Evolutionary conservation across 2,113 vertebrate species (phyloP).

Genomic region (Monarcha castaneiventris): DNA sequence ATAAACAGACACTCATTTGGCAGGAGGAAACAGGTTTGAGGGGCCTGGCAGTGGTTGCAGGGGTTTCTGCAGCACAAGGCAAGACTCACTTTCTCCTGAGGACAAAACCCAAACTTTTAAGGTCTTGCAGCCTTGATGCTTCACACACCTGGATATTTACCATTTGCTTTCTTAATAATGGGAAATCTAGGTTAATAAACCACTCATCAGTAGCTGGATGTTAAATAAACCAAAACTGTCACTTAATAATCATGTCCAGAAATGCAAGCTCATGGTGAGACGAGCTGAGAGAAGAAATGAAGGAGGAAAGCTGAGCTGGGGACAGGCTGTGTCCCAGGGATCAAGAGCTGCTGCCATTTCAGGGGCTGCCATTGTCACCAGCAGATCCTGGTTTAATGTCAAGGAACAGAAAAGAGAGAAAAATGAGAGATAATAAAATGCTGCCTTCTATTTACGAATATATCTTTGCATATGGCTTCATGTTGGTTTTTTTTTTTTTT

Average conservation of each 20-base stretch:
- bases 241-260: neutral
- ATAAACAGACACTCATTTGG: neutral
- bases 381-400: slow-evolving; percentile 32
- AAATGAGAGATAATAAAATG: neutral
- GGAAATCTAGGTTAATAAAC: neutral
- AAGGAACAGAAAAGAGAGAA: slow-evolving; percentile 33
- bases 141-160: neutral
- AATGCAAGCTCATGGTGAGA: neutral
- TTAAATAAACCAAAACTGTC: neutral
- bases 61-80: neutral
- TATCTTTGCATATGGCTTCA: neutral
- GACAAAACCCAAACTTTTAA: neutral
- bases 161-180: neutral
- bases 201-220: neutral
- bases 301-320: neutral
- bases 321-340: neutral
- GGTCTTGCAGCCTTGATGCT: neutral
- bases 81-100: neutral
- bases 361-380: neutral
- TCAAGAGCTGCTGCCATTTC: neutral
- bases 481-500: neutral
- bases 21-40: neutral
- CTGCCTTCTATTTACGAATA: neutral
- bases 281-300: neutral
- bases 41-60: neutral